Conservation (phyloP, 64 coral and sea anemone genomes). For the Trachythela sp. region DNA sequence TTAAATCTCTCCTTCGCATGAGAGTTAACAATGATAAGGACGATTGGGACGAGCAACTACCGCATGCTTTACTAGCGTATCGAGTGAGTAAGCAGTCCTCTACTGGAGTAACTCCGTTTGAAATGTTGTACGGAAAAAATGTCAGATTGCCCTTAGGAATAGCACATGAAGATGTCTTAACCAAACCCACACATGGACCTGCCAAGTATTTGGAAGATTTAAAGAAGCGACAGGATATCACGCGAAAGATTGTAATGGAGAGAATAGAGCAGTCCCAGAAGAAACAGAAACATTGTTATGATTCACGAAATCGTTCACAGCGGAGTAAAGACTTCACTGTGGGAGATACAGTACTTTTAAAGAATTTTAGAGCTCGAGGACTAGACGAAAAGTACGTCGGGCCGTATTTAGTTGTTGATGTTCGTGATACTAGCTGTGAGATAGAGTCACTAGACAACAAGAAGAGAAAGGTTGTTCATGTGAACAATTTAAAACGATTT, state of each 20-base stretch:
- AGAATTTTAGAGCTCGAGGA: background rate
- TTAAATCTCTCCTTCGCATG: background rate
- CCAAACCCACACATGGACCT: background rate
- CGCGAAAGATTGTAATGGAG: background rate
- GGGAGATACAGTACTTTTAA: background rate
- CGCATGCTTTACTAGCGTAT: background rate
- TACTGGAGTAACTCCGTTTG: background rate
- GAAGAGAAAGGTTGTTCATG: background rate
- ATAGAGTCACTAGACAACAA: background rate
- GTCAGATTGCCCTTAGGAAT: background rate
- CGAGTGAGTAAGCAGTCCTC: background rate
- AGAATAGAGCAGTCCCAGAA: background rate
- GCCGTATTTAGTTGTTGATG: background rate
- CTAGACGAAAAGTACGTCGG: background rate
- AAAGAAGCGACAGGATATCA: background rate
- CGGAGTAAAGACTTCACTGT: background rate
- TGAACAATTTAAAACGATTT: background rate
- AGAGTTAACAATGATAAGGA: background rate
- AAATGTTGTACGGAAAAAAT: background rate
- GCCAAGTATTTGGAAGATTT: background rate
- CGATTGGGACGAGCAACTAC: conserved; percentile 3
- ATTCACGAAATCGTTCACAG: background rate
- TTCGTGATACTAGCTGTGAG: background rate
- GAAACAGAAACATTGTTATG: conserved; percentile 2
- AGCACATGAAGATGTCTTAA: background rate